Conservation (phyloP, 1,140 invertebrate species). For the Metaphire vulgaris region DNA sequence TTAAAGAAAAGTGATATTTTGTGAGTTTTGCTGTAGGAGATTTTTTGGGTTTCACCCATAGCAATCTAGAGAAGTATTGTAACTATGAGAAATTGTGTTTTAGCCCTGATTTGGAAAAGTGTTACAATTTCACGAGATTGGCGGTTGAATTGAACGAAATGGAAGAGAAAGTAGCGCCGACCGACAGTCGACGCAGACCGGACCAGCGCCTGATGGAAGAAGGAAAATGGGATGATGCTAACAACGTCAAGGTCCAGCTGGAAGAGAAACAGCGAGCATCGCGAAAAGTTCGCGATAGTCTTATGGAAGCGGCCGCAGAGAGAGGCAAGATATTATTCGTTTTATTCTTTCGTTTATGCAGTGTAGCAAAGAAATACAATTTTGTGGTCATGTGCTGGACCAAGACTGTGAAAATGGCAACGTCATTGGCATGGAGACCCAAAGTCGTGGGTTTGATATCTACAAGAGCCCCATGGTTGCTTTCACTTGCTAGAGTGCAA, state of each 20-base stretch:
- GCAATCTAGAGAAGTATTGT: too few relatives aligned
- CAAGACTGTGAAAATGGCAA: too few relatives aligned
- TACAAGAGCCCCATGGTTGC: too few relatives aligned
- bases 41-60: too few relatives aligned
- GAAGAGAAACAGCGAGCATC: conserved; percentile 83
- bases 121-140: conserved; percentile 86
- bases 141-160: conserved; percentile 93
- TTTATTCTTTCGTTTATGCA: too few relatives aligned
- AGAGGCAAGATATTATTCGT: conserved; percentile 54
- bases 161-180: conserved; percentile 86
- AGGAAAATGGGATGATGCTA: conserved; percentile 91
- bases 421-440: too few relatives aligned
- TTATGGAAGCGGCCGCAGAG: conserved; percentile 65
- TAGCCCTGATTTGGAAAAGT: conserved; percentile 62
- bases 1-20: too few relatives aligned
- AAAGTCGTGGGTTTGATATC: too few relatives aligned
- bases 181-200: conserved; percentile 84
- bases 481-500: too few relatives aligned
- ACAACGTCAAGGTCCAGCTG: conserved; percentile 74
- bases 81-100: too few relatives aligned
- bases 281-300: conserved; percentile 64
- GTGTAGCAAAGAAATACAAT: neutral
- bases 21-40: too few relatives aligned
- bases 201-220: conserved; percentile 98
- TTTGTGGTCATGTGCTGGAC: too few relatives aligned